Percentiles rank a stretch among this genome's conserved stretches.
phyloP scores from a whole-genome alignment of 2,797 vertebrate genomes.

The Hafferia zeledoni region DNA sequence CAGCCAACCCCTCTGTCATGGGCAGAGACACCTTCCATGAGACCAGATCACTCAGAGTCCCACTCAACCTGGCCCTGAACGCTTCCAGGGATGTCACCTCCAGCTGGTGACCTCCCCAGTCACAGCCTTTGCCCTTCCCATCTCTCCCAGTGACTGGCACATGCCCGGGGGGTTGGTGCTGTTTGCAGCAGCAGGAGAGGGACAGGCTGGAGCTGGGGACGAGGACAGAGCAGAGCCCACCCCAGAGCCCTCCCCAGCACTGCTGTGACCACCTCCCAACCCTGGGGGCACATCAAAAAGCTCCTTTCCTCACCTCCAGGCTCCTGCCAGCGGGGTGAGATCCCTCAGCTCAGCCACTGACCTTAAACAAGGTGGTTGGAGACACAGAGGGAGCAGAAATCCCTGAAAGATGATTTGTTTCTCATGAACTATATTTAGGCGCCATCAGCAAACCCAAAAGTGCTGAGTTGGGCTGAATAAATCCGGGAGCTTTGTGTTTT shows the following conservation, averaged over 20 bases:
- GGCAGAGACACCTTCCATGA: not conserved
- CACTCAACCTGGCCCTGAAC: not conserved
- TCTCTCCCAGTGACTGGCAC: not conserved
- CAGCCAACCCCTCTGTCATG: not conserved
- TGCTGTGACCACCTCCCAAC: not conserved
- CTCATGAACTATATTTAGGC: conserved; percentile 50
- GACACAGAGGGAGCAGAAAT: not conserved
- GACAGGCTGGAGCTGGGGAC: not conserved
- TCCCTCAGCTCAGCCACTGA: accelerated
- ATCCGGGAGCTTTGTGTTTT: conserved; percentile 11
- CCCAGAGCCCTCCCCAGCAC: not conserved
- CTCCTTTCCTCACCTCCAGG: not conserved
- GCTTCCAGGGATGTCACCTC: not conserved
- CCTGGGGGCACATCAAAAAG: not conserved
- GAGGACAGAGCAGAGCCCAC: not conserved
- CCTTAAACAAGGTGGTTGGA: not conserved
- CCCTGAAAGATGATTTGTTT: conserved; percentile 39
- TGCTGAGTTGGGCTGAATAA: conserved; percentile 59
- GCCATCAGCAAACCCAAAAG: conserved; percentile 7
- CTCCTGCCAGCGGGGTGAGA: not conserved
- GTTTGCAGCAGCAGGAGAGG: not conserved
- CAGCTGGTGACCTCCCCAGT: not conserved
- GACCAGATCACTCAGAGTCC: not conserved
- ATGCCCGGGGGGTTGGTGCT: accelerated
- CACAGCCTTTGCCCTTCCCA: not conserved